Percentiles rank a stretch among this genome's conserved stretches.
These are phyloP conservation scores for Leptopilina syphax DNA, from an alignment of 2,888 invertebrate genomes.

Conservation along the genomic window DNA sequence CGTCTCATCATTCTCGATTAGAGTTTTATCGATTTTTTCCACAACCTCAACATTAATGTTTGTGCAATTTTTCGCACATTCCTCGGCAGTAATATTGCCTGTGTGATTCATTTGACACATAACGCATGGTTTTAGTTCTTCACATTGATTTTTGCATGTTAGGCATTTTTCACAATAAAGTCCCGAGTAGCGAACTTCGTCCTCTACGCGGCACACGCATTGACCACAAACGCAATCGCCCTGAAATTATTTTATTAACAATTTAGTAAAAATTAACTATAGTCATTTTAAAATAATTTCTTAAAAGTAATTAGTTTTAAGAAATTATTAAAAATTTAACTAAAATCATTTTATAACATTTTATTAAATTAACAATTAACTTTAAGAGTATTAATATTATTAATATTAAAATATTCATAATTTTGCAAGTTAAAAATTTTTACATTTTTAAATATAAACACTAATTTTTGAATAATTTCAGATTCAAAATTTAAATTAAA, in stretches of 20 bases:
- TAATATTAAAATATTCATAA: no score
- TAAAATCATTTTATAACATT: no score
- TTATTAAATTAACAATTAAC: no score
- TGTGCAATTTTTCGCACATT: conserved; percentile 85
- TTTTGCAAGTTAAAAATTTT: no score
- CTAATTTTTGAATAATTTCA: no score
- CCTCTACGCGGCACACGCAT: conserved; percentile 87
- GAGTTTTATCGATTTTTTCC: conserved; percentile 78
- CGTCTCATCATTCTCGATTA: conserved; percentile 88
- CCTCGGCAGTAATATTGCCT: conserved; percentile 82
- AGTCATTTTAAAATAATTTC: no score
- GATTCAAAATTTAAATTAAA: no score
- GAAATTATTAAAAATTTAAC: no score
- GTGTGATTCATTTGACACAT: conserved; percentile 94
- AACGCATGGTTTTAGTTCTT: conserved; percentile 94
- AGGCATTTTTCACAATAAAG: conserved; percentile 96
- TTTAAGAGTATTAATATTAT: no score
- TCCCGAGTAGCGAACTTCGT: conserved; percentile 87
- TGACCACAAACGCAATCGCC: conserved; percentile 95
- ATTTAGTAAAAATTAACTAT: not conserved
- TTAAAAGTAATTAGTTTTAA: no score
- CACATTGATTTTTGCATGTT: conserved; percentile 94
- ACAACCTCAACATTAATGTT: conserved; percentile 79
- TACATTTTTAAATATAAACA: no score
- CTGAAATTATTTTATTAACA: conserved; percentile 74